A percentile compares a stretch with the other conserved stretches of the same genome.
phyloP scores from a whole-genome alignment of 2,797 vertebrate genomes.

The Gastrophryne carolinensis region DNA sequence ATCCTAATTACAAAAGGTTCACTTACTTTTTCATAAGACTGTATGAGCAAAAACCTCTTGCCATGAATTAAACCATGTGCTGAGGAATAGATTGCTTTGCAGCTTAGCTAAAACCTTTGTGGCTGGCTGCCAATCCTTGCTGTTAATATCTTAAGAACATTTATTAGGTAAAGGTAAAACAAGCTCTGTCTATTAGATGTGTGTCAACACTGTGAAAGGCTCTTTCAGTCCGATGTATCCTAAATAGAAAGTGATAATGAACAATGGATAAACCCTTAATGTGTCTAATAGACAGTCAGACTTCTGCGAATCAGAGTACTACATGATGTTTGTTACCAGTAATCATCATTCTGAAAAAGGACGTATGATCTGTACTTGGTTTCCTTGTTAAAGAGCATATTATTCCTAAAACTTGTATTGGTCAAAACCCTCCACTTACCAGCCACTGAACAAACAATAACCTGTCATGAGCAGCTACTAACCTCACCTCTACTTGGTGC shows the following conservation, averaged over 20 bases:
- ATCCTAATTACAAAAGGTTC: too few relatives aligned
- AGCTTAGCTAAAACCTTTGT: slow-evolving; percentile 10
- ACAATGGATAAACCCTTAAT: neutral
- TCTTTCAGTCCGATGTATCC: slow-evolving; percentile 30
- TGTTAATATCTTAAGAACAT: slow-evolving; percentile 47
- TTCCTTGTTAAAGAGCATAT: too few relatives aligned
- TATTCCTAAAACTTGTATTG: too few relatives aligned
- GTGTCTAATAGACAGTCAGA: slow-evolving; percentile 3
- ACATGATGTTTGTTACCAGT: neutral
- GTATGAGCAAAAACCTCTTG: too few relatives aligned
- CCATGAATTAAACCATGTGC: too few relatives aligned
- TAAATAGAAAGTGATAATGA: slow-evolving; percentile 21
- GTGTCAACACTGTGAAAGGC: slow-evolving; percentile 42
- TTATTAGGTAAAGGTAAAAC: slow-evolving; percentile 39
- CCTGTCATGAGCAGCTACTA: too few relatives aligned
- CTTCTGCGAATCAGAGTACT: neutral
- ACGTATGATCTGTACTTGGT: neutral
- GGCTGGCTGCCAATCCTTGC: slow-evolving; percentile 28
- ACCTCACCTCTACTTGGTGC: too few relatives aligned
- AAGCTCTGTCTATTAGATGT: slow-evolving; percentile 39
- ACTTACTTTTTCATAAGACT: too few relatives aligned
- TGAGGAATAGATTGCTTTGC: neutral
- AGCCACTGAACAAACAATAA: too few relatives aligned
- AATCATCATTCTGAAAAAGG: neutral
- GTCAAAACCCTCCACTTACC: too few relatives aligned